Percentiles rank a stretch among this genome's conserved stretches.
phyloP scores from a whole-genome alignment of 2,888 invertebrate species.

The Acanthococcus lagerstroemiae region DNA sequence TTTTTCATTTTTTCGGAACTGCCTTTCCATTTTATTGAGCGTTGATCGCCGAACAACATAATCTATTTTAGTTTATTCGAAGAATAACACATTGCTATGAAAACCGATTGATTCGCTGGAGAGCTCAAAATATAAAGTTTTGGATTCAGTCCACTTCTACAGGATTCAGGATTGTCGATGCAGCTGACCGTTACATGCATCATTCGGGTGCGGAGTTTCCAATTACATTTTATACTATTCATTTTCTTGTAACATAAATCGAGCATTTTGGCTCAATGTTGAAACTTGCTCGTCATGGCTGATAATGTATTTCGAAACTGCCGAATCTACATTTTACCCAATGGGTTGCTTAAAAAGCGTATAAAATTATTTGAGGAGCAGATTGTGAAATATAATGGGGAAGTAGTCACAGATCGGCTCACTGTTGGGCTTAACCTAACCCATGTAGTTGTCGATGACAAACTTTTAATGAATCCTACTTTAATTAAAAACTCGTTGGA shows the following conservation, averaged over 20 bases:
- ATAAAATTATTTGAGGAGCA: constrained; percentile 18
- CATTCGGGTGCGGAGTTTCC: background rate
- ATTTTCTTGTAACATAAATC: background rate
- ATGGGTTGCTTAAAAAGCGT: constrained; percentile 11
- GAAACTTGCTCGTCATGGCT: background rate
- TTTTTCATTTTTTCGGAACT: no score
- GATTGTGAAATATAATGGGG: background rate
- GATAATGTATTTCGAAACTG: constrained; percentile 7
- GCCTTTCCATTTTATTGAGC: no score
- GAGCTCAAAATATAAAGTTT: no score
- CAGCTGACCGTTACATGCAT: background rate
- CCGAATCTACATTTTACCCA: constrained; percentile 9
- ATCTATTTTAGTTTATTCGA: no score
- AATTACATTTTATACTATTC: background rate
- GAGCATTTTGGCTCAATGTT: background rate
- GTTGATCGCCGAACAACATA: no score
- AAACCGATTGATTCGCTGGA: no score
- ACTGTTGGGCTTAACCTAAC: background rate
- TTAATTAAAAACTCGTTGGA: background rate
- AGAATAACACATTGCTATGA: no score
- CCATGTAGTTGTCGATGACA: constrained; percentile 17
- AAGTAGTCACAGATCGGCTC: constrained; percentile 31
- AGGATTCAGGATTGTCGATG: no score
- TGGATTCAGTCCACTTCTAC: no score
- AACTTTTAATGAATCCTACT: background rate